Base-by-base conservation (phyloP, 2,113 vertebrate genomes). In the Promerops cafer region DNA sequence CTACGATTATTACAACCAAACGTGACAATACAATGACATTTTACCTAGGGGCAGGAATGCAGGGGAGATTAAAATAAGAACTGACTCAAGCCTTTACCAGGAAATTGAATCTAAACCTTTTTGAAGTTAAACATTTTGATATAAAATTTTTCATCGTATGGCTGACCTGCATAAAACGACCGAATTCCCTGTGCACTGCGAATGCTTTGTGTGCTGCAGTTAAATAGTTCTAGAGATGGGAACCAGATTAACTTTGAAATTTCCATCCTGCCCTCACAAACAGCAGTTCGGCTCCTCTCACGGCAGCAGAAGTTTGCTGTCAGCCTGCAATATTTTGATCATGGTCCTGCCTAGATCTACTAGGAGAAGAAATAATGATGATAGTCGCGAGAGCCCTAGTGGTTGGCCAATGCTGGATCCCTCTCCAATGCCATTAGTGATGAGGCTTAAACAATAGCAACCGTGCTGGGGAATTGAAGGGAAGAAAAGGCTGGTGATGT, bases 91-190 rank as follows among this genome's bases (percentile, higher is more conserved):
- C 40, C 69, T 96, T 71, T 85, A 93, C 76, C 64, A 83, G 90
- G 83, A 95, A 94, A 96, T 95, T 90, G 68, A 94, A 88, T 94
- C 83, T 90, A 94, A 90, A 47, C 49, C 88, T 90, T 83, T 97
- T 95, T 94, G 94, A 97, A 97, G 96, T 90, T 77, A 96, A 93
- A 70, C 85, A 81, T 94, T 95, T 94, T 96, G 93, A 94, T 96
- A 94, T 83, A 85, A 94, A 93, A n/a, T 86, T 94, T 94, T 95
- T 94, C 90, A 95, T 93, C 3, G 1, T 93, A 64, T 71, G 88
- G 68, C 90, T 94, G 94, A 90, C 94, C 92, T 77, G 92, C 83
- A 93, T 90, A 90, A 96, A 97, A 83, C 0, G 39, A 57, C 83
- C 83, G 86, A 90, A 97, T 94, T 95, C 94, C 79, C 42, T 0